Percentiles rank a stretch among this genome's conserved stretches.
phyloP scores from a whole-genome alignment of 2,888 invertebrate species.

The Brachyptera putata region DNA sequence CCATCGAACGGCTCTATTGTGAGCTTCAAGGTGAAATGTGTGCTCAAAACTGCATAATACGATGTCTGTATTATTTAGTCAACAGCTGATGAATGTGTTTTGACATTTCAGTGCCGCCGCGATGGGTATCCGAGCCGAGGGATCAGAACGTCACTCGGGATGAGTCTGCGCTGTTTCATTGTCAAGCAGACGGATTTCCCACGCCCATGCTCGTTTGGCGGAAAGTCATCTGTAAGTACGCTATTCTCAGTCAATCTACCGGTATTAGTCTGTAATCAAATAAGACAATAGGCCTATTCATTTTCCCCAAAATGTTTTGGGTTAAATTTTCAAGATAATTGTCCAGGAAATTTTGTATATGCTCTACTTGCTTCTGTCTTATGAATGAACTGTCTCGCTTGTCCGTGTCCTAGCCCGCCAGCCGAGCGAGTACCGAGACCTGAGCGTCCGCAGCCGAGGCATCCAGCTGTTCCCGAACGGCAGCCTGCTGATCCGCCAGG shows the following conservation, averaged over 20 bases:
- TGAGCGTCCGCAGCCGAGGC: conserved; percentile 38
- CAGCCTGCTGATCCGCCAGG: conserved; percentile 38
- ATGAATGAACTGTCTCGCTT: no score
- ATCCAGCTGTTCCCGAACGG: conserved; percentile 39
- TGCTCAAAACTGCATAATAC: no score
- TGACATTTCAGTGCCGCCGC: conserved; percentile 44
- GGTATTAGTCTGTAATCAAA: no score
- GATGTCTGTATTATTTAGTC: no score
- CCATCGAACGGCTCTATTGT: no score
- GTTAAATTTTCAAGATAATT: no score
- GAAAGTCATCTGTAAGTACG: conserved; percentile 42
- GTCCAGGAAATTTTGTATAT: no score
- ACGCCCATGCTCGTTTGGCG: conserved; percentile 45
- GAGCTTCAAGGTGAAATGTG: no score
- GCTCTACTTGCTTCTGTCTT: no score
- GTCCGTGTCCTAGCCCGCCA: conserved; percentile 41
- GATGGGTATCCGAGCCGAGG: conserved; percentile 44
- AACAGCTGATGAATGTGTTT: no score
- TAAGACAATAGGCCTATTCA: background rate
- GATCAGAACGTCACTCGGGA: conserved; percentile 45
- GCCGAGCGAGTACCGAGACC: conserved; percentile 41
- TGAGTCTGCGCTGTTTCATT: conserved; percentile 44
- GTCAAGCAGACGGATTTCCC: conserved; percentile 48
- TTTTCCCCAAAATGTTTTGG: no score
- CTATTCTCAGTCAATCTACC: no score